Evolutionary conservation across 2,797 vertebrate genomes (phyloP), one percentile per base, ranked within the genome.

Genomic region (Rhinophrynus dorsalis): DNA sequence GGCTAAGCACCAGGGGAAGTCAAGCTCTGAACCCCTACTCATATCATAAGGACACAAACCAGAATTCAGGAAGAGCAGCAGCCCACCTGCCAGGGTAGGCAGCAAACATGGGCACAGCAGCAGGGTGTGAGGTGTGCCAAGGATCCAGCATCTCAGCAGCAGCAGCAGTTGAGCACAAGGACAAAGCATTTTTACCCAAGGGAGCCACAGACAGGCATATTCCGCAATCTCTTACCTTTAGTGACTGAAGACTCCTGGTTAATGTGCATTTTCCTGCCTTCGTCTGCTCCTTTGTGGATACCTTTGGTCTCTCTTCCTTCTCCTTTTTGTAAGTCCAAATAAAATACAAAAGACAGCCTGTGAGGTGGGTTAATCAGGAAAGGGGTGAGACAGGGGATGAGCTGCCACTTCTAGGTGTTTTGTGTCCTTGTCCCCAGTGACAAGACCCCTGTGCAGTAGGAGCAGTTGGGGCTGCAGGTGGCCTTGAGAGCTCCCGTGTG

Each of bases 251-350:
- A 10, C 55, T 66, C 70, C 32, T 20, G 62, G 62, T 73, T 73
- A 73, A 73, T 73, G 70, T 73, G 70, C 70, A 73, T 73, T 38
- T 73, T 73, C 62, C 52, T 73, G 57, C 47, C 48, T 67, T 35
- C 47, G 55, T 60, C 55, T 73, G 27, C 47, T 73, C 70, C 70
- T 73, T 62, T 38, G 55, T 29, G 55, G 70, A 66, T 73, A 62
- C 29, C 54, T 66, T n/a, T 55, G 24, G 13, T 24, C 42, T 65
- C 33, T 71, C 32, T 47, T 56, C 15, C 47, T 37, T 64, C 60
- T 27, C 69, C 47, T 64, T n/a, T n/a, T 66, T 66, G 35, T 73
- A 73, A 45, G 45, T 73, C 62, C 62, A 62, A 60, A 32, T 37
- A 63, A 68, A 73, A 66, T 35, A 69, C 61, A 72, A 44, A 52